phyloP scores from a whole-genome alignment of 2,113 vertebrate genomes.

The Leucosticte australis region DNA sequence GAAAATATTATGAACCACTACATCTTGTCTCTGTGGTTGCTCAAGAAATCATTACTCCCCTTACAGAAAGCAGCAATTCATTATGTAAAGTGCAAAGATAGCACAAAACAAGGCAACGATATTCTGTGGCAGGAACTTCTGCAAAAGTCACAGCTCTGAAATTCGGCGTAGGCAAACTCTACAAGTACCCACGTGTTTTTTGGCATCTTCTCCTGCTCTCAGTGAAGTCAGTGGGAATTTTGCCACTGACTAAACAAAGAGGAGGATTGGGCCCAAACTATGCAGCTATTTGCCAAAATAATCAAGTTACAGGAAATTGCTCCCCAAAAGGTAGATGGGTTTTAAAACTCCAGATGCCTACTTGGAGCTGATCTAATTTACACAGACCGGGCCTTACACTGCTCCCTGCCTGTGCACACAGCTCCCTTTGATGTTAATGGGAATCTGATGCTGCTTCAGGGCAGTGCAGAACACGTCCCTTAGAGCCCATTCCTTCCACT shows the following conservation, averaged over 20 bases:
- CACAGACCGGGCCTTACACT: neutral
- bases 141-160: neutral
- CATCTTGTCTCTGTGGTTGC: neutral
- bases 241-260: conserved; percentile 14
- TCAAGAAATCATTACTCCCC: conserved; percentile 12
- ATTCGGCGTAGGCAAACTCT: neutral
- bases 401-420: neutral
- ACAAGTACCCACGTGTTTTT: rapidly evolving
- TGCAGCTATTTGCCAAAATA: conserved; percentile 47
- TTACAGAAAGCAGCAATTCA: neutral
- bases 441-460: conserved; percentile 29
- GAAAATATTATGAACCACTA: conserved; percentile 20
- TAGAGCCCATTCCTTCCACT: conserved; percentile 21
- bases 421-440: conserved; percentile 23
- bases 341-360: conserved; percentile 46
- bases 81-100: neutral
- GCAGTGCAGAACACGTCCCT: neutral
- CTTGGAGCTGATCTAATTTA: conserved; percentile 38
- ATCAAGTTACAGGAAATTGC: conserved; percentile 58
- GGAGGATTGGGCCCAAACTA: neutral
- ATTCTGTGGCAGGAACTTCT: neutral
- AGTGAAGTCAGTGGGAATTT: neutral
- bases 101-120: neutral
- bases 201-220: neutral
- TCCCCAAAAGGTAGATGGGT: conserved; percentile 35